Conservation (phyloP, 2,113 vertebrate genomes). For the Amia ocellicauda region DNA sequence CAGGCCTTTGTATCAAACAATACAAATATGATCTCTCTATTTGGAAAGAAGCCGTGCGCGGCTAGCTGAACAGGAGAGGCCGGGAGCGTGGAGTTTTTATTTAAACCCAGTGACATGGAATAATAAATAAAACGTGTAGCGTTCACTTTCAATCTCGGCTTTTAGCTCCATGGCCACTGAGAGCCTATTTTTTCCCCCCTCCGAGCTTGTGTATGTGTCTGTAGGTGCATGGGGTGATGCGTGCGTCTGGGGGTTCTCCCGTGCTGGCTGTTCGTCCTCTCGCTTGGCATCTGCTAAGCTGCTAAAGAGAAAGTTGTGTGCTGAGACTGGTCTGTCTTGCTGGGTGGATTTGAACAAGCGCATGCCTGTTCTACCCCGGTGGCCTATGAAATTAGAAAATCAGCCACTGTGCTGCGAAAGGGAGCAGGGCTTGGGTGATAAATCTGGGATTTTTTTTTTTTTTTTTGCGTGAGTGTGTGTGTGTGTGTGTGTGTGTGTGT, state of each 20-base stretch:
- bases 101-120: slow-evolving; percentile 43
- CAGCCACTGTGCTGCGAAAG: slow-evolving; percentile 78
- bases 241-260: slow-evolving; percentile 77
- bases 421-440: slow-evolving; percentile 59
- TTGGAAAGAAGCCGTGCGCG: slow-evolving; percentile 37
- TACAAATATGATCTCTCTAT: slow-evolving; percentile 55
- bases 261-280: slow-evolving; percentile 60
- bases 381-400: slow-evolving; percentile 84
- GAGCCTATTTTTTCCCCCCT: slow-evolving; percentile 7
- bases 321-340: slow-evolving; percentile 64
- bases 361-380: slow-evolving; percentile 78
- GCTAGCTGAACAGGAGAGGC: slow-evolving; percentile 25
- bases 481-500: slow-evolving; percentile 33
- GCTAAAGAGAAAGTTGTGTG: slow-evolving; percentile 66
- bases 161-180: slow-evolving; percentile 18
- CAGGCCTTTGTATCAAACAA: slow-evolving; percentile 48
- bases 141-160: slow-evolving; percentile 10
- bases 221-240: slow-evolving; percentile 44
- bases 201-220: slow-evolving; percentile 7
- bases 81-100: slow-evolving; percentile 25
- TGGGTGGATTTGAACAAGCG: slow-evolving; percentile 80
- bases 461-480: slow-evolving; percentile 64
- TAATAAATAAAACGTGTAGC: slow-evolving; percentile 45
- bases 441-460: slow-evolving; percentile 54
- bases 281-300: slow-evolving; percentile 75